Conservation (phyloP, 2,113 vertebrate species). For the Rhynchopsitta pachyrhyncha region DNA sequence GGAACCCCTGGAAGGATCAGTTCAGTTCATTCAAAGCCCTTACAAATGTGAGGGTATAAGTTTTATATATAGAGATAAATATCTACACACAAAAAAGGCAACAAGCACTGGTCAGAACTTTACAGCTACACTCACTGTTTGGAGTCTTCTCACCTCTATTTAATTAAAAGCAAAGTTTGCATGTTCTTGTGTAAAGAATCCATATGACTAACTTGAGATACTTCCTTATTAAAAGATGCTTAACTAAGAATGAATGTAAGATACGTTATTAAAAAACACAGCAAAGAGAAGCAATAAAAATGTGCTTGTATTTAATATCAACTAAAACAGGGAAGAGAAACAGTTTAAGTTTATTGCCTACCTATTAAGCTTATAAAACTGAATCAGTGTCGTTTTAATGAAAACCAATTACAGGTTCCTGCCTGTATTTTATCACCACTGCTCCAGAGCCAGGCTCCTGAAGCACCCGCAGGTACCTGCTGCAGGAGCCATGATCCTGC, state of each 20-base stretch:
- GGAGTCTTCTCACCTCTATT: not conserved
- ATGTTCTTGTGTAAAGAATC: not conserved
- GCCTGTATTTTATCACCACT: not conserved
- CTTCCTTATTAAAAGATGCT: not conserved
- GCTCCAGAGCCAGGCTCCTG: not conserved
- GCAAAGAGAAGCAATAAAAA: not conserved
- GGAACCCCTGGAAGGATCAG: not conserved
- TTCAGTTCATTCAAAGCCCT: not conserved
- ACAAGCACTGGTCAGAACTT: not conserved
- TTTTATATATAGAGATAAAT: not conserved
- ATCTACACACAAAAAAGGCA: not conserved
- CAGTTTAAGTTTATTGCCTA: not conserved
- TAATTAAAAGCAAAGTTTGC: not conserved
- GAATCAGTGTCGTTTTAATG: fast-evolving
- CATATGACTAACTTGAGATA: not conserved
- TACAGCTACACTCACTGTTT: not conserved
- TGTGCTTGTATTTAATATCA: fast-evolving
- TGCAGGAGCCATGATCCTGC: not conserved
- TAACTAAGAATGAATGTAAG: not conserved
- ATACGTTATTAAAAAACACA: not conserved
- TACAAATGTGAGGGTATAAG: fast-evolving
- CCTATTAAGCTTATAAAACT: not conserved
- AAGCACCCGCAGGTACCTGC: not conserved
- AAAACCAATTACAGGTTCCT: not conserved
- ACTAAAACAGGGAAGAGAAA: not conserved